Evolutionary conservation across 2,888 invertebrate genomes (phyloP), one percentile per base, ranked within the genome.

Genomic region (Aspidiotus rigidus): DNA sequence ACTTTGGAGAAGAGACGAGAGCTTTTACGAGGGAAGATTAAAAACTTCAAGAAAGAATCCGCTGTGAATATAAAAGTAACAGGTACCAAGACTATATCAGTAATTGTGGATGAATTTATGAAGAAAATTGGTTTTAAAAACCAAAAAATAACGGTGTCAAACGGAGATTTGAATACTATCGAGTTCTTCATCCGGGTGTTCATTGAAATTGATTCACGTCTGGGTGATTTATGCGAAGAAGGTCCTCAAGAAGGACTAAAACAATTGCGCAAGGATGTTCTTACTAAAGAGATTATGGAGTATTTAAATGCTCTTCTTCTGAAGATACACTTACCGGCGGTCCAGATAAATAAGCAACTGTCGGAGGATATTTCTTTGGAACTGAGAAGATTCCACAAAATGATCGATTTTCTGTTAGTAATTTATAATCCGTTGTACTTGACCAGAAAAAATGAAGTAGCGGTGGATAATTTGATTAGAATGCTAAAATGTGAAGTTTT

Each of bases 401-500:
- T 71, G 28, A 11, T 71, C 5, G 59, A 53, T 57, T 67, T 61
- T 16, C 17, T 7, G 16, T 16, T 49, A 8, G 59, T 63, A 13
- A 11, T 16, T 7, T 42, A 56, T 7, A 49, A 54, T 10, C n/a
- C 16, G 11, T 17, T 59, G 44, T 16, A 41, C 9, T 7, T 9
- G 1, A 28, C 8, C 9, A 54, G 44, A 39, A 7, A 44, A 2
- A 54, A 41, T 11, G 15, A 60, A 15, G 16, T 17, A 41, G 57
- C 71, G 8, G 66, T 60, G n/a, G 39, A 40, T 2, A 41, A 57
- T 1, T 54, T 67, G 39, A 49, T 55, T 17, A 59, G 69, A 13
- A 72, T 72, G 28, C 28, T 28, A 40, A 28, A 70, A 54, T 17
- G 60, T 11, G 42, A 69, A 41, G 53, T 75, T 7, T 72, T 72